Evolutionary conservation across 2,113 vertebrate species (phyloP).

Genomic region (Oncorhynchus tshawytscha): DNA sequence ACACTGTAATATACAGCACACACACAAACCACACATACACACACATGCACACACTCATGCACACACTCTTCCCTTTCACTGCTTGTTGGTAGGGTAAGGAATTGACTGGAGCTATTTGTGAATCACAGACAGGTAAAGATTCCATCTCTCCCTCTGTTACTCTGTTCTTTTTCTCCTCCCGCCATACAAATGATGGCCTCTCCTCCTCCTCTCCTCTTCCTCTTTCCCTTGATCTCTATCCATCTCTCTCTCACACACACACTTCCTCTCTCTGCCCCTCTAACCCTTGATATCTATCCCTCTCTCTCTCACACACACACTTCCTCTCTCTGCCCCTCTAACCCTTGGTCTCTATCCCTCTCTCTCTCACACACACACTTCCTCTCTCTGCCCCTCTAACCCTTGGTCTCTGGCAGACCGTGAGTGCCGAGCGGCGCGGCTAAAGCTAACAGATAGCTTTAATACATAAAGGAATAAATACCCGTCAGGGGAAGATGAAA

Average conservation of each 20-base stretch:
- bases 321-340: too few relatives aligned
- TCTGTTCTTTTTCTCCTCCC: not conserved
- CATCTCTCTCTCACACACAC: too few relatives aligned
- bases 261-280: too few relatives aligned
- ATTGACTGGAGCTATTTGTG: conserved; percentile 18
- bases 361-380: not conserved
- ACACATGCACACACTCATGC: not conserved
- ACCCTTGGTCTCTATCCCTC: not conserved
- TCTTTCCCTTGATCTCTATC: too few relatives aligned
- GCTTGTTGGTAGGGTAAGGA: conserved; percentile 2
- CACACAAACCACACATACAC: not conserved
- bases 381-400: not conserved
- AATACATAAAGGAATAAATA: conserved; percentile 54
- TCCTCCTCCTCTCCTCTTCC: not conserved
- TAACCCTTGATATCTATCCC: too few relatives aligned
- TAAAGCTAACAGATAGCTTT: conserved; percentile 44
- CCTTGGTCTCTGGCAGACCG: not conserved
- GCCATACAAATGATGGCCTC: not conserved
- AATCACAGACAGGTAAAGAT: conserved; percentile 24
- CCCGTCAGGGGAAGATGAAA: conserved; percentile 59
- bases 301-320: too few relatives aligned
- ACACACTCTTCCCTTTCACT: not conserved
- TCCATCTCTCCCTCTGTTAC: not conserved
- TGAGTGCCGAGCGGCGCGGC: not conserved
- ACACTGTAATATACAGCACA: too few relatives aligned